phyloP scores from a whole-genome alignment of 2,888 invertebrate species.

The Andrena trimmerana region DNA sequence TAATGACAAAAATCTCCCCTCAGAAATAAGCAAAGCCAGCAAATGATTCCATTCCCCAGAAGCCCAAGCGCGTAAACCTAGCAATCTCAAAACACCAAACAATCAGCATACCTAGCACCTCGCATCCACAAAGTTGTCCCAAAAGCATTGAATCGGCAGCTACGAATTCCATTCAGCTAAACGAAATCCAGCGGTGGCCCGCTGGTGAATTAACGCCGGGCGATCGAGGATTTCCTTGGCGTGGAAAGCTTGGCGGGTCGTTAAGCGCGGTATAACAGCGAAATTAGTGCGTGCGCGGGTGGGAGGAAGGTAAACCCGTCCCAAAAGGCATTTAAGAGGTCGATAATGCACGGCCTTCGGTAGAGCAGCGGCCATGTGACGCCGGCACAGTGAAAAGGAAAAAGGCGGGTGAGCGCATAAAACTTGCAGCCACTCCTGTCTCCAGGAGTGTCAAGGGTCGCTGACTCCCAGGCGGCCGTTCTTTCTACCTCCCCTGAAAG shows the following conservation, averaged over 20 bases:
- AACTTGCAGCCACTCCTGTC: constrained; percentile 71
- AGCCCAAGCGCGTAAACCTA: too few relatives aligned
- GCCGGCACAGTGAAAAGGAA: constrained; percentile 60
- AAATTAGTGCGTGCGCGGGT: constrained; percentile 50
- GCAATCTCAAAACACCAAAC: too few relatives aligned
- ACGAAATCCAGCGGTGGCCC: too few relatives aligned
- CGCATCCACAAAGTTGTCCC: too few relatives aligned
- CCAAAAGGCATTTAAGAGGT: constrained; percentile 53
- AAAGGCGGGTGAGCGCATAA: constrained; percentile 66
- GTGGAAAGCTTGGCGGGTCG: constrained; percentile 1
- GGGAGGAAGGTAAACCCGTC: constrained; percentile 31
- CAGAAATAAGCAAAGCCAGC: too few relatives aligned
- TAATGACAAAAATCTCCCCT: too few relatives aligned
- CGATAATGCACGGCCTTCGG: constrained; percentile 69
- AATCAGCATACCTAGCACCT: too few relatives aligned
- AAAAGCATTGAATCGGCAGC: too few relatives aligned
- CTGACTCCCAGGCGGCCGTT: constrained; percentile 68
- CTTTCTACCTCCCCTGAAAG: constrained; percentile 60
- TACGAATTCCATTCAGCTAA: too few relatives aligned
- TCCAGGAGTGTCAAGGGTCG: constrained; percentile 73
- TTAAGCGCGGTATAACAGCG: constrained; percentile 16
- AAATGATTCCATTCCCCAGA: too few relatives aligned
- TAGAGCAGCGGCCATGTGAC: constrained; percentile 55
- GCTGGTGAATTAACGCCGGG: neutral
- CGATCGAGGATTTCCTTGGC: neutral